Conservation (phyloP, 2,797 vertebrate species). For the Betta splendens region DNA sequence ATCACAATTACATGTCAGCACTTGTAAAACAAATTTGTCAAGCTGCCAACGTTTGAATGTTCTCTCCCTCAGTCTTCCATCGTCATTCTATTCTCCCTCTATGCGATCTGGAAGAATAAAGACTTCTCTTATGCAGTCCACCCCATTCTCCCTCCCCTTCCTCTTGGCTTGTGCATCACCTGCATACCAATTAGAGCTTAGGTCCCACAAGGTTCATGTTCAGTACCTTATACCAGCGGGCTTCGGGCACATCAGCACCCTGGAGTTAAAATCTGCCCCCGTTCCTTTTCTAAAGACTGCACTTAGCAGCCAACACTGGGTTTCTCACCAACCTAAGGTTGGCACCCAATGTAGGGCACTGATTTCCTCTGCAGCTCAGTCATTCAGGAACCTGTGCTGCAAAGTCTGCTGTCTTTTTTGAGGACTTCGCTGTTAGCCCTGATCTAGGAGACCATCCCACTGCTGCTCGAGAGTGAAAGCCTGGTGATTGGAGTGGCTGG, state of each 20-base stretch:
- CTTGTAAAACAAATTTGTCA: neutral
- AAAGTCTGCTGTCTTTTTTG: constrained; percentile 9
- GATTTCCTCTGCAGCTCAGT: constrained; percentile 52
- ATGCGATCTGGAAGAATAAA: constrained; percentile 52
- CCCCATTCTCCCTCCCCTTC: constrained; percentile 12
- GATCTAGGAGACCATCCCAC: constrained; percentile 40
- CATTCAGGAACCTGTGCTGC: constrained; percentile 27
- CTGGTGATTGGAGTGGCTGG: constrained; percentile 67
- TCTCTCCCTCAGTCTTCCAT: constrained; percentile 20
- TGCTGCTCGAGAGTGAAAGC: constrained; percentile 63
- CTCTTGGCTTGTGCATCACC: constrained; percentile 48
- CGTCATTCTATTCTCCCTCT: constrained; percentile 39
- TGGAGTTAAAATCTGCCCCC: constrained; percentile 34
- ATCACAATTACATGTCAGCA: too few species aligned
- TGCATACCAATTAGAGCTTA: constrained; percentile 65
- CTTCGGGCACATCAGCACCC: constrained; percentile 48
- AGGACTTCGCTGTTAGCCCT: constrained; percentile 33
- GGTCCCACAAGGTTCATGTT: constrained; percentile 43
- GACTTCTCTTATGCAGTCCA: constrained; percentile 24
- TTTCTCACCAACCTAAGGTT: constrained; percentile 27
- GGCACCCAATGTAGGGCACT: constrained; percentile 10
- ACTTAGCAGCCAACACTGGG: constrained; percentile 33
- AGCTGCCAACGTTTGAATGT: neutral
- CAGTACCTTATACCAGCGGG: constrained; percentile 44
- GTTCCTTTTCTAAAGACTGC: constrained; percentile 35